Base-by-base conservation (phyloP, 2,888 invertebrate genomes). In the Cyclophora punctaria region DNA sequence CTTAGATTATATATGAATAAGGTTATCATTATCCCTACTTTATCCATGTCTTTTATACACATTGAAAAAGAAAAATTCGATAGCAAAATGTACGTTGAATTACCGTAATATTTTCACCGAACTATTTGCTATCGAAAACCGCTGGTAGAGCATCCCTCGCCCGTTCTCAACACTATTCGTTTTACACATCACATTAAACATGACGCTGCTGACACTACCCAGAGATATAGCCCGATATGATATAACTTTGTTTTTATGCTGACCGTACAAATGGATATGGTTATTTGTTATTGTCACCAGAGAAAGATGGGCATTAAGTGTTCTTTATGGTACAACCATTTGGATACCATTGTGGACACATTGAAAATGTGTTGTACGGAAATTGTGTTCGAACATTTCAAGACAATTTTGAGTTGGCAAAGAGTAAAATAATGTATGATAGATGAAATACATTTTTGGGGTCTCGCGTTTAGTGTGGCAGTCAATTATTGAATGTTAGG, bases 131-230 rank as follows among this genome's bases (percentile, higher is more conserved):
- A 44, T 53, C 55, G 51, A 56, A 50, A 49, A 48, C 40, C 5
- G 37, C 34, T 40, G 44, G 52, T 59, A 57, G 7, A 42, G 45
- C 33, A 7, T 40, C 35, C 48, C 45, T 50, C 58, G 53, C 46
- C 20, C 20, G 20, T 20, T 20, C 53, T 55, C 59, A 57, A 57
- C 64, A 67, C 76, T 68, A 71, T 78, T 69, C 70, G 69, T 76
- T 76, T 73, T 67, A 70, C 71, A 77, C 78, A 71, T 76, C 73
- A 71, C 78, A 77, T 78, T 78, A 71, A 74, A 66, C 75, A 69
- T 70, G 74, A 70, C 71, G 65, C 49, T 60, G 69, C 66, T 67
- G 71, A 71, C 74, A 59, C 65, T 71, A 65, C 65, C 53, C 52
- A 49, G 59, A 64, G 69, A 69, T 69, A 71, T 69, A 68, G 64